Evolutionary conservation across 2,888 invertebrate species (phyloP), one percentile per base, ranked within the genome.

Genomic region (Plebejus melissa): DNA sequence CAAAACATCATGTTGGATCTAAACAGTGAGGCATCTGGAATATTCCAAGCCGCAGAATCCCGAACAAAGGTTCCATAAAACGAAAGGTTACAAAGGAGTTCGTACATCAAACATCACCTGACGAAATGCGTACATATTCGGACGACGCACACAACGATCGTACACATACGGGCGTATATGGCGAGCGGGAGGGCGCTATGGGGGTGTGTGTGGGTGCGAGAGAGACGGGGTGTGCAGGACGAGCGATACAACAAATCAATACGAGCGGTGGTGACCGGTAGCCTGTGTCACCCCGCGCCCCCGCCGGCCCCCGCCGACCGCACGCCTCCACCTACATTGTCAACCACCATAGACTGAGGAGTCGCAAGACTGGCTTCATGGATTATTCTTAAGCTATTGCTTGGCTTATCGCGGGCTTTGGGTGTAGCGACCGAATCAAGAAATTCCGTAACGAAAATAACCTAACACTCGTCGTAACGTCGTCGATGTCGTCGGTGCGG

Each of bases 161-260:
- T 90, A 89, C 82, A 82, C 83, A 82, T 82, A 83, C 84, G 80
- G 80, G 85, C 90, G 88, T 89, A 87, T 90, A 88, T 90, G 90
- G 83, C 88, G 84, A 88, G 82, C 77, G 86, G 82, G 86, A 88
- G 74, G 80, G 85, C 78, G 79, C 77, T 80, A 82, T 60, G 74
- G 74, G 46, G 75, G 76, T 74, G 78, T 79, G 79, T 79, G 81
- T 81, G 82, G 80, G 89, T 82, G 88, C 78, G 91, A 93, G 83
- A 87, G 90, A 88, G 93, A 93, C 83, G 82, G 88, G 81, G 81
- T 86, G 87, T 88, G 90, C 93, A 93, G 93, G 94, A 93, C 94
- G 91, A 93, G 89, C 94, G 94, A 94, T 94, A 94, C 94, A 94
- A 94, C 94, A 94, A 94, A 94, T 94, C 94, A 94, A 94, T 94